Percentiles rank a stretch among this genome's conserved stretches.
Evolutionary conservation across 2,113 vertebrate genomes (phyloP).

Genomic region (Typhlomys cinereus): DNA sequence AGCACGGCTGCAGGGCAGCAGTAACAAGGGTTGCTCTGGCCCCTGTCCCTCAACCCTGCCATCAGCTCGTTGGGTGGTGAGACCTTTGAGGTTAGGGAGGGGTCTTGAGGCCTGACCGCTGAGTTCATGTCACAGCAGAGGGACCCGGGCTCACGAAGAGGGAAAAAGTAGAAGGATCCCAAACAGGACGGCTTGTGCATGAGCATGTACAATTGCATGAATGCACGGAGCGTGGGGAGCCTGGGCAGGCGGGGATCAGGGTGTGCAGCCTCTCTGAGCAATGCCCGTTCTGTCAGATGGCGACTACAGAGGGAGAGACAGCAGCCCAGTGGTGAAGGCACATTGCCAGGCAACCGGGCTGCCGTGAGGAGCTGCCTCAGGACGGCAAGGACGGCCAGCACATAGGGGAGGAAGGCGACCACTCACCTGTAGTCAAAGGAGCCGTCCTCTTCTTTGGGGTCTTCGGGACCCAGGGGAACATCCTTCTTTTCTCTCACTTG

Average conservation of each 20-base stretch:
- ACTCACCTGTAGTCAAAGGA: conserved; percentile 98
- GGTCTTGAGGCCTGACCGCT: not conserved
- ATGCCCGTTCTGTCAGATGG: not conserved
- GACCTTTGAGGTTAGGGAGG: not conserved
- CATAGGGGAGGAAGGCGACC: not conserved
- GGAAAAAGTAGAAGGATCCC: not conserved
- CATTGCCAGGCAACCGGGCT: not conserved
- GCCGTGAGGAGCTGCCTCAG: not conserved
- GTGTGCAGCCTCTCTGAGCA: not conserved
- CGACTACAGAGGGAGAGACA: not conserved
- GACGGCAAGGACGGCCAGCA: not conserved
- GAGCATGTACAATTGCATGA: not conserved
- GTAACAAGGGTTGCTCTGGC: not conserved
- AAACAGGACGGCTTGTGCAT: rapidly evolving
- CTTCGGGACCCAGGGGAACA: conserved; percentile 92
- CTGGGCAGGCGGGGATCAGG: rapidly evolving
- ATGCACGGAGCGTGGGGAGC: too few species aligned
- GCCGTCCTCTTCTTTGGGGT: conserved; percentile 95
- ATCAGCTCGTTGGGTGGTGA: not conserved
- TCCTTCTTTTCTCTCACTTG: conserved; percentile 97
- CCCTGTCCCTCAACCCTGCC: not conserved
- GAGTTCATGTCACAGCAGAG: not conserved
- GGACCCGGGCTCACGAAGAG: not conserved
- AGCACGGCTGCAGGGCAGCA: rapidly evolving
- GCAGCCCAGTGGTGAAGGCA: not conserved